These are phyloP conservation scores for Nycticorax nycticorax DNA, from an alignment of 2,113 vertebrate genomes.

Conservation along the genomic window DNA sequence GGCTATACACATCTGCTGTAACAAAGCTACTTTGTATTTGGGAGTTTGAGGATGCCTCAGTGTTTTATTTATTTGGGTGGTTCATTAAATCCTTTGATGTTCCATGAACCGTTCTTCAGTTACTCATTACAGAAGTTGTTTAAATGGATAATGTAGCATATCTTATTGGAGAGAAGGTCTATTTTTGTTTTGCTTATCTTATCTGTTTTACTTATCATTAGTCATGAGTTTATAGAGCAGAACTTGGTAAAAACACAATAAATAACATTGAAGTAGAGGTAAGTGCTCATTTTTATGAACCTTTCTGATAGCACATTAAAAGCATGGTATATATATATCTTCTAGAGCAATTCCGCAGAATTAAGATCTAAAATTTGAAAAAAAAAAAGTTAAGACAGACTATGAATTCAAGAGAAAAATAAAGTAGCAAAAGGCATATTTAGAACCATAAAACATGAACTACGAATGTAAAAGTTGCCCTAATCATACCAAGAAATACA, in stretches of 20 bases:
- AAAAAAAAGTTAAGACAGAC: background rate
- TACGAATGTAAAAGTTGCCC: background rate
- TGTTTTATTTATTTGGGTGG: slow-evolving; percentile 35
- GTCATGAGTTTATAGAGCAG: slow-evolving; percentile 38
- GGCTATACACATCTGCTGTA: background rate
- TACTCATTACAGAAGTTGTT: slow-evolving; percentile 20
- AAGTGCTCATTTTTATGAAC: background rate
- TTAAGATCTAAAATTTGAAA: background rate
- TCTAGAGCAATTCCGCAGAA: background rate
- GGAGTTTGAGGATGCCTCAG: background rate
- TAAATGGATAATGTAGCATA: slow-evolving; percentile 48
- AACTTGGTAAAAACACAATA: slow-evolving; percentile 7
- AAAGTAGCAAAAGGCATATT: background rate
- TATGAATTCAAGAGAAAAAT: background rate
- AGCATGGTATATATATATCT: background rate
- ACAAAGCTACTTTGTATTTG: background rate
- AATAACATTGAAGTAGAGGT: background rate
- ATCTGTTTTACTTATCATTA: slow-evolving; percentile 58
- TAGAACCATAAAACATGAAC: background rate
- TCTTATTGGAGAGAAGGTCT: slow-evolving; percentile 20
- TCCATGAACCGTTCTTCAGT: background rate
- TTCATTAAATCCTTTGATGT: slow-evolving; percentile 58
- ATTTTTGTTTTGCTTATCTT: slow-evolving; percentile 53
- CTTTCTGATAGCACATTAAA: background rate
- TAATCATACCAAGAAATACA: background rate